Percentiles rank a stretch among this genome's conserved stretches.
phyloP scores from a whole-genome alignment of 1,140 invertebrate species.

The Chymomyza costata region DNA sequence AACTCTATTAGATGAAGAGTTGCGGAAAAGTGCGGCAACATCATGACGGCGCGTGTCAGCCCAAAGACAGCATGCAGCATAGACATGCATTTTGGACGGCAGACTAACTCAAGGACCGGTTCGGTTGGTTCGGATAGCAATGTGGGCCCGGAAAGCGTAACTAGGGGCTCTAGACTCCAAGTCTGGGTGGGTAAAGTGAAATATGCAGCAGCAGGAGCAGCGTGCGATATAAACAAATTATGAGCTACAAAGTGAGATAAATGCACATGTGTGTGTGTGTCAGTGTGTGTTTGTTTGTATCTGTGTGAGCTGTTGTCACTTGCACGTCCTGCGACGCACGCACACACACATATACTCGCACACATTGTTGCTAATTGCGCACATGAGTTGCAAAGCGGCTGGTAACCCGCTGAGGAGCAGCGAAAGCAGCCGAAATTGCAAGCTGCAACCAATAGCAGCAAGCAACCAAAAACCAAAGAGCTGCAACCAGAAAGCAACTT shows the following conservation, averaged over 20 bases:
- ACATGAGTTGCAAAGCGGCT: constrained; percentile 2
- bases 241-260: constrained; percentile 67
- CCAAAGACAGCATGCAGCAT: not conserved
- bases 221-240: constrained; percentile 68
- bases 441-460: not conserved
- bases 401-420: constrained; percentile 30
- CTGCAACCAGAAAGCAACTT: too few relatives aligned
- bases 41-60: constrained; percentile 24
- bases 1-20: constrained; percentile 61
- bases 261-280: constrained; percentile 50
- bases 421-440: not conserved
- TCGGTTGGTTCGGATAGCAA: constrained; percentile 5
- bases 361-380: constrained; percentile 60
- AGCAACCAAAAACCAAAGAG: too few relatives aligned
- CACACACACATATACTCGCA: too few relatives aligned
- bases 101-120: constrained; percentile 7
- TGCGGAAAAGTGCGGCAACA: too few relatives aligned
- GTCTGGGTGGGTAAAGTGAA: constrained; percentile 8
- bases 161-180: not conserved
- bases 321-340: constrained; percentile 26
- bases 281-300: constrained; percentile 1
- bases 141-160: too few relatives aligned
- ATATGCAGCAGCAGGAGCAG: constrained; percentile 25
- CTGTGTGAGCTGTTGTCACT: constrained; percentile 15
- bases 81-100: constrained; percentile 43